Evolutionary conservation across 2,888 invertebrate genomes (phyloP), one percentile per base, ranked within the genome.

Genomic region (Deilephila elpenor): DNA sequence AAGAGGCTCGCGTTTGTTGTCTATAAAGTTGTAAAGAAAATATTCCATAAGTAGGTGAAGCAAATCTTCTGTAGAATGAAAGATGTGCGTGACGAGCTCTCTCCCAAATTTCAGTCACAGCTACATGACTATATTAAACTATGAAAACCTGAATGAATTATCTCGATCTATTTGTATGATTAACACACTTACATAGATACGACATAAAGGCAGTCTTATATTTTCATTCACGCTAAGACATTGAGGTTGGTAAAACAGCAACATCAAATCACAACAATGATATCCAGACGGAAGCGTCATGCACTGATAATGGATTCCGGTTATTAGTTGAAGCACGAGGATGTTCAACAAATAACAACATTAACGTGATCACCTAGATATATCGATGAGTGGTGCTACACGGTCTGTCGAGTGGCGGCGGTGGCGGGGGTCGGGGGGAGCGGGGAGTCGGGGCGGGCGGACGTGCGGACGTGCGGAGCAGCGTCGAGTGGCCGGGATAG

Each of bases 301-400:
- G 94, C 93, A 92, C 82, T 85, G 85, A 86, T 80, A 83, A 84
- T 86, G 84, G 83, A 81, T 78, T 75, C 75, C 76, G 81, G 79
- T 80, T 80, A 78, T 80, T 84, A 79, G 76, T 83, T 79, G 80
- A 82, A 79, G 78, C 37, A 37, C n/a, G 37, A 17, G 20, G 25
- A 51, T 25, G 44, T 67, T 67, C 67, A 67, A 67, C 77, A 71
- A 78, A 75, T 72, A 75, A 77, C 80, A 81, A 82, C 84, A 82
- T 79, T 83, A 81, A 83, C 84, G 83, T 83, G 82, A 82, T 78
- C 82, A 81, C 72, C 56, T 44, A 67, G 64, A 84, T 81, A 80
- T 85, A 81, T 84, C 88, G 88, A 88, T 85, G 87, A 92, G 91
- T 93, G 93, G 93, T 88, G 90, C 90, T 92, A 93, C 93, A 92